phyloP scores from a whole-genome alignment of 2,113 vertebrate genomes.

The Daboia siamensis region DNA sequence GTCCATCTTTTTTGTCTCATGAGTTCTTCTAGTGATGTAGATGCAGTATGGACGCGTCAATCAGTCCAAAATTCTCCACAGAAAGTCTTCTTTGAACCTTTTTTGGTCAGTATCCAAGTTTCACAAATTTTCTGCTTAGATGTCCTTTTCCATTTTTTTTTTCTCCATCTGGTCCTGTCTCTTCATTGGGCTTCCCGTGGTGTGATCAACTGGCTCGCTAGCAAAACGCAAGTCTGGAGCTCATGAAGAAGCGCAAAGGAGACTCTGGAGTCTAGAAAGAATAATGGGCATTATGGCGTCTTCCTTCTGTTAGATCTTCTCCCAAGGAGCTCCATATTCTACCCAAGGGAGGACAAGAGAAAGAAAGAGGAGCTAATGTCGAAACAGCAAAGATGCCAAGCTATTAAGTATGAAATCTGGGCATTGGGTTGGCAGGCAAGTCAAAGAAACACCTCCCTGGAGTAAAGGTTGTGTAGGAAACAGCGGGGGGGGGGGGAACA shows the following conservation, averaged over 20 bases:
- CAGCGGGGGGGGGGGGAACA: neutral
- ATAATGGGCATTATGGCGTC: fast-evolving
- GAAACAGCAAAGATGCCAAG: neutral
- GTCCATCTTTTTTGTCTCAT: neutral
- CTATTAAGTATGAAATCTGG: neutral
- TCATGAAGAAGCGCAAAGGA: fast-evolving
- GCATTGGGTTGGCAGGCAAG: neutral
- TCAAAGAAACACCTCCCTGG: neutral
- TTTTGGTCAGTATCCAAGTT: neutral
- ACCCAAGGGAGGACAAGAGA: conserved; percentile 4
- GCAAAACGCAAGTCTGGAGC: neutral
- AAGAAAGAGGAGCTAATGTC: neutral
- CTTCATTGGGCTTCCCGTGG: neutral
- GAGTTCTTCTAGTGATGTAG: neutral
- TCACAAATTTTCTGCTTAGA: fast-evolving
- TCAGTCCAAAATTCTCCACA: neutral
- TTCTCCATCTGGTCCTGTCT: neutral
- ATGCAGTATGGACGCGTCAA: neutral
- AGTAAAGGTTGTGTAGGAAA: neutral
- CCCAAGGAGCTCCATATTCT: neutral
- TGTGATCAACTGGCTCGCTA: neutral
- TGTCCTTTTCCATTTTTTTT: fast-evolving
- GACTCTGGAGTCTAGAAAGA: neutral
- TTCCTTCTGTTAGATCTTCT: conserved; percentile 41
- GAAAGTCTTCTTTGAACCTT: neutral